These are phyloP conservation scores for Volucella inflata DNA, from an alignment of 2,888 invertebrate genomes.

Conservation along the genomic window DNA sequence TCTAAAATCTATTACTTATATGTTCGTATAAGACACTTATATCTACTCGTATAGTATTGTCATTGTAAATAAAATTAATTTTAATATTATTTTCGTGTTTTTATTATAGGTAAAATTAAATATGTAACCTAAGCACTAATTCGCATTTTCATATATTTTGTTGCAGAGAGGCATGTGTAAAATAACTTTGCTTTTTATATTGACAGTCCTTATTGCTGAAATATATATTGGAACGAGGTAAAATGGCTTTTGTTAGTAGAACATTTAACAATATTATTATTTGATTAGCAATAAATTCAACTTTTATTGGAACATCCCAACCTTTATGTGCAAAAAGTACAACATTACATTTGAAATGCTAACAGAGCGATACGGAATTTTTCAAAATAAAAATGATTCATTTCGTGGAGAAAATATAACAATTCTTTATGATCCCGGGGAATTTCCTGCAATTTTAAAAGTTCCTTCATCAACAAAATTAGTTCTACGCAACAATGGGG, in stretches of 20 bases:
- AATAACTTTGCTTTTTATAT: no score
- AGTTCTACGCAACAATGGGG: constrained; percentile 58
- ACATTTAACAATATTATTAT: neutral
- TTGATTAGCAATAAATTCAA: constrained; percentile 44
- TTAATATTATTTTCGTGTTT: no score
- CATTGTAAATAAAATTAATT: no score
- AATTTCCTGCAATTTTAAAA: constrained; percentile 62
- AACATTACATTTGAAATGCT: constrained; percentile 56
- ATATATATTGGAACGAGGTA: constrained; percentile 27
- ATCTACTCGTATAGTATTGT: no score
- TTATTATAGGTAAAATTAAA: no score
- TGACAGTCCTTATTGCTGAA: neutral
- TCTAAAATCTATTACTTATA: no score
- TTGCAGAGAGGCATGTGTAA: no score
- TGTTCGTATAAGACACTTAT: no score
- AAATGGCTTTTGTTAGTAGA: neutral
- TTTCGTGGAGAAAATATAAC: constrained; percentile 60
- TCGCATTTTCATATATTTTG: no score
- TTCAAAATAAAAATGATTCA: constrained; percentile 57
- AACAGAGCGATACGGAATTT: constrained; percentile 47
- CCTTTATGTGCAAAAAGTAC: constrained; percentile 65
- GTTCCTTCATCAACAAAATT: constrained; percentile 59
- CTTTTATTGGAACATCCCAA: constrained; percentile 65
- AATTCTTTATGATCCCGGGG: constrained; percentile 66
- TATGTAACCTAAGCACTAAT: no score